A percentile compares a stretch with the other conserved stretches of the same genome.
Conservation (phyloP, 2,888 invertebrate species). For the Amiota communis region DNA sequence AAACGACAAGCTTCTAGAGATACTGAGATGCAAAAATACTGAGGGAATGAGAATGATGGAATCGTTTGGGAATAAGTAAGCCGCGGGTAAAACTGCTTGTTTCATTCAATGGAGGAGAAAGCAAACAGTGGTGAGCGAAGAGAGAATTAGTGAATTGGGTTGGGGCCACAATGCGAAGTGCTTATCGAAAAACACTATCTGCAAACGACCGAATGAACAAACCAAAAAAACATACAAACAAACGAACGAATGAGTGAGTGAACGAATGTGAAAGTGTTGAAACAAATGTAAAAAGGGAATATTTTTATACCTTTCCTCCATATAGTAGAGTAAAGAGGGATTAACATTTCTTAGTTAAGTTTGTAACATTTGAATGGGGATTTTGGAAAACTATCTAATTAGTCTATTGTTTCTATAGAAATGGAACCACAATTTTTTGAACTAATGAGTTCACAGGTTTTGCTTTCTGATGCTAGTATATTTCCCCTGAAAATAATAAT, state of each 20-base stretch:
- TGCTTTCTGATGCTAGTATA: too few relatives aligned
- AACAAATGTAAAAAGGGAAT: slow-evolving; percentile 59
- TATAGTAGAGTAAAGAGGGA: too few relatives aligned
- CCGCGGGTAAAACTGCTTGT: slow-evolving; percentile 12
- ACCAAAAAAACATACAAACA: slow-evolving; percentile 42
- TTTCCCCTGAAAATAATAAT: too few relatives aligned
- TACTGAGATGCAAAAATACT: not conserved
- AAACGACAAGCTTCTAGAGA: not conserved
- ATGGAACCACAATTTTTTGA: too few relatives aligned
- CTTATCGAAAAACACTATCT: slow-evolving; percentile 57
- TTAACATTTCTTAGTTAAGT: too few relatives aligned
- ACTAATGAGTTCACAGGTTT: too few relatives aligned
- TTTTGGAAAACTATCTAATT: too few relatives aligned
- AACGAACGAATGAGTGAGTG: slow-evolving; percentile 24
- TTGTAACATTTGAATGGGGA: too few relatives aligned
- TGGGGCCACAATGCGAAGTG: slow-evolving; percentile 17
- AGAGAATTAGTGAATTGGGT: not conserved
- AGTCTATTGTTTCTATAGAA: too few relatives aligned
- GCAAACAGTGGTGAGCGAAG: slow-evolving; percentile 23
- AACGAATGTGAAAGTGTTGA: slow-evolving; percentile 60
- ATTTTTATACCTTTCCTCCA: not conserved
- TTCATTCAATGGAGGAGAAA: slow-evolving; percentile 39
- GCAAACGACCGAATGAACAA: slow-evolving; percentile 51
- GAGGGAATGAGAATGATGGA: not conserved
- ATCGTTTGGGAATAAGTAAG: slow-evolving; percentile 10